These are phyloP conservation scores for Cephus sareptanus DNA, from an alignment of 2,888 invertebrate genomes.

Conservation along the genomic window DNA sequence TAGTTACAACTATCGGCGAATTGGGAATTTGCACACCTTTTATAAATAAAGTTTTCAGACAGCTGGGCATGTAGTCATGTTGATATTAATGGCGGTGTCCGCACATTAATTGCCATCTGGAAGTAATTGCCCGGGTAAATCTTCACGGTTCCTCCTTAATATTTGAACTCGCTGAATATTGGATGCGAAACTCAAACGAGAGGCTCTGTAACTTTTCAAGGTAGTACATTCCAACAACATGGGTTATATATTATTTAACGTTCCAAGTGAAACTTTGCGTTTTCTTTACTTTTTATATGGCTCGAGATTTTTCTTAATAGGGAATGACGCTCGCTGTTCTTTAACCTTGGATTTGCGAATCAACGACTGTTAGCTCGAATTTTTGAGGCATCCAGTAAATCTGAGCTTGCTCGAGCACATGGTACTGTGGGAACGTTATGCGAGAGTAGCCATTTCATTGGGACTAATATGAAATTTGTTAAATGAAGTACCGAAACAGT, in stretches of 20 bases:
- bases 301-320: not conserved
- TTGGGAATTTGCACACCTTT: not conserved
- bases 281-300: not conserved
- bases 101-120: too few relatives aligned
- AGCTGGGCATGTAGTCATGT: not conserved
- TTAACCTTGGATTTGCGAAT: conserved; percentile 63
- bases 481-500: conserved; percentile 48
- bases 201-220: not conserved
- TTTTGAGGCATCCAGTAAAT: conserved; percentile 51
- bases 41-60: not conserved
- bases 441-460: conserved; percentile 33
- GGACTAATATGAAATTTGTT: conserved; percentile 61
- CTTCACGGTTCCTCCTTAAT: too few relatives aligned
- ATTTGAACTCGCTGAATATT: too few relatives aligned
- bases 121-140: too few relatives aligned
- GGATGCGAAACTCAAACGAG: too few relatives aligned
- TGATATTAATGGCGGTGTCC: too few relatives aligned
- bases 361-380: conserved; percentile 54
- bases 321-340: conserved; percentile 64
- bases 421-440: conserved; percentile 63
- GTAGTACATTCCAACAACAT: not conserved
- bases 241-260: too few relatives aligned
- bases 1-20: not conserved
- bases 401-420: conserved; percentile 59
- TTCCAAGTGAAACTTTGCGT: not conserved